phyloP scores from a whole-genome alignment of 1,140 invertebrate species.

The Halyomorpha halys region DNA sequence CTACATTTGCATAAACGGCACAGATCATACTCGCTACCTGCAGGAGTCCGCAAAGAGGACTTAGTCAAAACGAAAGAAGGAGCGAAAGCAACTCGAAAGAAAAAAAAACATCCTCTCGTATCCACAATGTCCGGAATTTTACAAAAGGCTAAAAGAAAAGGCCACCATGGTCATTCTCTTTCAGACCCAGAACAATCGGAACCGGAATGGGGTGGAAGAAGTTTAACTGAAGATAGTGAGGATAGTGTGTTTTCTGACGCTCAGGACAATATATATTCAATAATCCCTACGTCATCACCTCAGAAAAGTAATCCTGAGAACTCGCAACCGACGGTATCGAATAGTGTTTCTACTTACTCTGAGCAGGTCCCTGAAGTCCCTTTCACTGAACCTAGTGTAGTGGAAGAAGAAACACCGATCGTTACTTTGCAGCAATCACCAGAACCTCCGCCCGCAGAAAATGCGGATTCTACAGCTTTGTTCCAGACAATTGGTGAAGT shows the following conservation, averaged over 20 bases:
- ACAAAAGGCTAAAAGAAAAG: constrained; percentile 63
- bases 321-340: neutral
- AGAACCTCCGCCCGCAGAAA: neutral
- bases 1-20: constrained; percentile 57
- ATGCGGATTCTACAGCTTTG: constrained; percentile 43
- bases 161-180: constrained; percentile 45
- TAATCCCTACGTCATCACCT: neutral
- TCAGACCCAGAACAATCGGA: constrained; percentile 70
- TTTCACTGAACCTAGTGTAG: neutral
- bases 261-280: constrained; percentile 29
- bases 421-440: neutral
- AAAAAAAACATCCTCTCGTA: constrained; percentile 65
- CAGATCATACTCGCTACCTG: constrained; percentile 67
- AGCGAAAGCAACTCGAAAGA: constrained; percentile 41
- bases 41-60: constrained; percentile 51
- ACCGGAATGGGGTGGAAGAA: constrained; percentile 55
- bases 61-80: constrained; percentile 34
- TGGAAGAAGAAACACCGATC: neutral
- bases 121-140: constrained; percentile 68
- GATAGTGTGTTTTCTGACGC: constrained; percentile 57
- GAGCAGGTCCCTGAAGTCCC: neutral
- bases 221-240: constrained; percentile 50
- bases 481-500: constrained; percentile 63
- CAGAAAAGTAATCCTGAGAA: neutral
- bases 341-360: neutral